These are phyloP conservation scores for Pelusios castaneus DNA, from an alignment of 2,113 vertebrate species.

Conservation along the genomic window DNA sequence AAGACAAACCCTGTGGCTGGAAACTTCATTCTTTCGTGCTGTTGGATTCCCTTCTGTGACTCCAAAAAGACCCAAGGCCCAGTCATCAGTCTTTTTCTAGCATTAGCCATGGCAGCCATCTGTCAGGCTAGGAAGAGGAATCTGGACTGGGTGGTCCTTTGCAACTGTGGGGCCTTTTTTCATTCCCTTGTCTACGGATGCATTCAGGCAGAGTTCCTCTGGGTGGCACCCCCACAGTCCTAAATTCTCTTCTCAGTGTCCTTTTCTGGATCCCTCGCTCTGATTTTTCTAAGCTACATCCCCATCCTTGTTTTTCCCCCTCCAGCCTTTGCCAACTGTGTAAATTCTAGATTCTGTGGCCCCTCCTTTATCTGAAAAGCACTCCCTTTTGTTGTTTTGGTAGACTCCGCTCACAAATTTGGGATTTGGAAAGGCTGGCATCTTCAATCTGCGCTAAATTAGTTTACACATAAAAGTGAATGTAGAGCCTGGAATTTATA, in stretches of 20 bases:
- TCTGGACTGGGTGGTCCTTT: background rate
- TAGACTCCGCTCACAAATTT: background rate
- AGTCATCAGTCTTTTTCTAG: background rate
- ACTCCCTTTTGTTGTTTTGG: background rate
- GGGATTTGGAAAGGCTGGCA: background rate
- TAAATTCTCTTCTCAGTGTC: background rate
- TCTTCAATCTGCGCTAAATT: background rate
- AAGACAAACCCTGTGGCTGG: background rate
- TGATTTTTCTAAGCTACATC: background rate
- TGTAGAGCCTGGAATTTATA: background rate
- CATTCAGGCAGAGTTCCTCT: background rate
- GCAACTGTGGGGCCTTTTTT: background rate
- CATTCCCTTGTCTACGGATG: background rate
- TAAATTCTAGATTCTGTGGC: background rate
- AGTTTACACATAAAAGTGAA: background rate
- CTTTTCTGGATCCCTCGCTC: background rate
- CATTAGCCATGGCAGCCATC: background rate
- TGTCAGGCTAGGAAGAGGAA: background rate
- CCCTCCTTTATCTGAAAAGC: background rate
- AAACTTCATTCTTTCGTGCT: background rate
- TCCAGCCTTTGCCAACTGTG: background rate
- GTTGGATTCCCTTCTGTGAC: fast-evolving
- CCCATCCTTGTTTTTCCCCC: background rate
- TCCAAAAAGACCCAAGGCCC: background rate
- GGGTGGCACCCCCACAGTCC: background rate